phyloP scores from a whole-genome alignment of 2,113 vertebrate species.

The Catharus bicknelli region DNA sequence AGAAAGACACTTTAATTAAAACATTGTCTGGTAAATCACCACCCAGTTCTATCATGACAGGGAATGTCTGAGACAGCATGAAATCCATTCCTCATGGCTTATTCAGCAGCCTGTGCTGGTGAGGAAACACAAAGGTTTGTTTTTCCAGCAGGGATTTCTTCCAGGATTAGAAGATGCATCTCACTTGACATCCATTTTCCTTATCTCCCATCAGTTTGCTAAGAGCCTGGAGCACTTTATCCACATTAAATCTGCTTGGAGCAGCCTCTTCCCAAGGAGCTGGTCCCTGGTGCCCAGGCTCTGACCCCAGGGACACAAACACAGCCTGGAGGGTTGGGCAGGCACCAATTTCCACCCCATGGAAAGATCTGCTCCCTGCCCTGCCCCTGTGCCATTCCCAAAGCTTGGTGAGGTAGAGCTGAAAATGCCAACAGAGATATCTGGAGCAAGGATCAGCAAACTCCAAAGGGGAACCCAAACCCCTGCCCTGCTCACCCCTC shows the following conservation, averaged over 20 bases:
- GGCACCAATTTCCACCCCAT: rapidly evolving
- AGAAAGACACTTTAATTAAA: background rate
- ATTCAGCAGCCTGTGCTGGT: background rate
- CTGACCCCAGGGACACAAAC: background rate
- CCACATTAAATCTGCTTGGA: background rate
- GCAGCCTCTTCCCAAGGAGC: background rate
- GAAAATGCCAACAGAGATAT: background rate
- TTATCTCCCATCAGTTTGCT: conserved; percentile 4
- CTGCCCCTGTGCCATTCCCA: background rate
- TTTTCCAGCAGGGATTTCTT: background rate
- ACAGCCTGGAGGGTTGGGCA: background rate
- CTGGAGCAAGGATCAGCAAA: background rate
- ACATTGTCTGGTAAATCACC: background rate
- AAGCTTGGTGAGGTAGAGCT: rapidly evolving
- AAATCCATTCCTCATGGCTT: background rate
- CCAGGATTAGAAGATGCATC: background rate
- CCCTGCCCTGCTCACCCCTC: background rate
- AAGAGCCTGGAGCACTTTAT: background rate
- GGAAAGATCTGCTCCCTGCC: background rate
- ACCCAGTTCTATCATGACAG: background rate
- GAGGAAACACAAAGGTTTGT: background rate
- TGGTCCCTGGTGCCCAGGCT: background rate
- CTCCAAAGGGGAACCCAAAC: rapidly evolving
- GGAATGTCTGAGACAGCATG: background rate
- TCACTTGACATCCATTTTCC: background rate